A percentile compares a stretch with the other conserved stretches of the same genome.
Evolutionary conservation across 2,888 invertebrate genomes (phyloP).

Genomic region (Morpho achilles): DNA sequence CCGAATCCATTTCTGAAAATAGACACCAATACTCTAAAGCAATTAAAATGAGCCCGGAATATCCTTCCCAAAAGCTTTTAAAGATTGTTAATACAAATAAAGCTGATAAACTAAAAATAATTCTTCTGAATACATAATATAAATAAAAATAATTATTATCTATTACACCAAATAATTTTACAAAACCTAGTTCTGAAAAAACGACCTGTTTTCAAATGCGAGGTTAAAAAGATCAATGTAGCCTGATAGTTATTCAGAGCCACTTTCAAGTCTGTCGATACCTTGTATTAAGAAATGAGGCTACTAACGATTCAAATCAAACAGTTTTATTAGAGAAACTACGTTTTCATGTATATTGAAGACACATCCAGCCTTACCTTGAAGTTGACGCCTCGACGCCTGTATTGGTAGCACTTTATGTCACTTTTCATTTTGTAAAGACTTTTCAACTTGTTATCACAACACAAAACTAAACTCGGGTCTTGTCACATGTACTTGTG

Average conservation of each 20-base stretch:
- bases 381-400: constrained; percentile 72
- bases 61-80: constrained; percentile 13
- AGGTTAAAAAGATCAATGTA: neutral
- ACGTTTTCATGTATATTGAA: constrained; percentile 74
- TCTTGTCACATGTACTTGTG: constrained; percentile 77
- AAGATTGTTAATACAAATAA: constrained; percentile 5
- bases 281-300: constrained; percentile 14
- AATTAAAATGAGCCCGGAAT: neutral
- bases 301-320: constrained; percentile 14
- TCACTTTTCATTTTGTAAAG: constrained; percentile 76
- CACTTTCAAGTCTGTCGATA: constrained; percentile 11
- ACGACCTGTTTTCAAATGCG: neutral
- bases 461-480: constrained; percentile 75
- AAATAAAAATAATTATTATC: neutral
- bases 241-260: constrained; percentile 3
- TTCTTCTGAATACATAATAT: neutral
- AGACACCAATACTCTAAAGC: constrained; percentile 18
- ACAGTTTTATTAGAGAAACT: constrained; percentile 44
- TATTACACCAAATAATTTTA: neutral
- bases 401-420: constrained; percentile 75
- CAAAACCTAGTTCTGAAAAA: constrained; percentile 1
- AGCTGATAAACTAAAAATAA: constrained; percentile 2
- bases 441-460: constrained; percentile 72
- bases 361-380: constrained; percentile 80
- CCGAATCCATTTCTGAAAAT: constrained; percentile 80